Percentiles rank a stretch among this genome's conserved stretches.
phyloP scores from a whole-genome alignment of 1,140 invertebrate genomes.

The Manduca sexta region DNA sequence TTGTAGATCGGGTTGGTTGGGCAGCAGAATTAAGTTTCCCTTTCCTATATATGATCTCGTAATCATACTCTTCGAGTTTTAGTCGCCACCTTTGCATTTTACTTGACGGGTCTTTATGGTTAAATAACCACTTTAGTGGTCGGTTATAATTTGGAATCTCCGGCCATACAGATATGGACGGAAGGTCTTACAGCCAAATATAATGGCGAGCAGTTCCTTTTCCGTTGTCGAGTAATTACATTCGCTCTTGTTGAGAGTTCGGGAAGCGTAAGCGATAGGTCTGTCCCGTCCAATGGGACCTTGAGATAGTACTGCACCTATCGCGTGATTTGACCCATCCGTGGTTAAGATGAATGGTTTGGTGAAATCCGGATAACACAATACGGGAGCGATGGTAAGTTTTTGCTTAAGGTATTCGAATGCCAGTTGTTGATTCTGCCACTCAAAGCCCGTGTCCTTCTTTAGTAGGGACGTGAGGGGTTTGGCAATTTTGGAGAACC shows the following conservation, averaged over 20 bases:
- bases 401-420: constrained; percentile 5
- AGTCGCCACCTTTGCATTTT: background rate
- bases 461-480: background rate
- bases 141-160: no score
- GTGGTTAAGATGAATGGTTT: constrained; percentile 1
- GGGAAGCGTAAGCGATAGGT: no score
- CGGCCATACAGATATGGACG: no score
- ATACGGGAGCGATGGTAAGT: background rate
- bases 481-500: background rate
- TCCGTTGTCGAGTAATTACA: no score
- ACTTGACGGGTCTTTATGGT: no score
- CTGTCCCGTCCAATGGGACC: constrained; percentile 1
- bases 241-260: no score
- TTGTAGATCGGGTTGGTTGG: background rate
- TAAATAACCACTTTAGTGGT: no score
- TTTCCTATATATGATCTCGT: constrained; percentile 6
- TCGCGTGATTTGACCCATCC: constrained; percentile 8
- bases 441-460: background rate
- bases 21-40: constrained; percentile 5
- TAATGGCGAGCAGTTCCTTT: no score
- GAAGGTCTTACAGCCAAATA: no score
- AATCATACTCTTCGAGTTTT: constrained; percentile 2
- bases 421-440: background rate
- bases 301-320: constrained; percentile 8
- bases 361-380: constrained; percentile 2